Evolutionary conservation across 2,113 vertebrate genomes (phyloP).

Genomic region (Caranx ignobilis): DNA sequence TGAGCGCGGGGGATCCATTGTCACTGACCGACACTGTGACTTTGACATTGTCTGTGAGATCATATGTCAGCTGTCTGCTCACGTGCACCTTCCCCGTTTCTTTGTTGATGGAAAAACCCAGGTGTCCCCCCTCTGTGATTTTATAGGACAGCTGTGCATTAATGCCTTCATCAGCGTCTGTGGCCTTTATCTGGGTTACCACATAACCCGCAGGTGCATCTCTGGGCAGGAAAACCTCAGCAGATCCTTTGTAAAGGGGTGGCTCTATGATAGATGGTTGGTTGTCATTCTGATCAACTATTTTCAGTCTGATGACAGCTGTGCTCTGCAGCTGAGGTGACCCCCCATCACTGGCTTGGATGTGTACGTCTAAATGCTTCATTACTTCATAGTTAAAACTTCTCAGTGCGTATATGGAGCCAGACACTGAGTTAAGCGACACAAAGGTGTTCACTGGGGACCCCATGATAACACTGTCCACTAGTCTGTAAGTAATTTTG

Average conservation of each 20-base stretch:
- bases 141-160: slow-evolving; percentile 92
- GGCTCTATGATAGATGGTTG: slow-evolving; percentile 90
- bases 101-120: slow-evolving; percentile 89
- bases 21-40: slow-evolving; percentile 89
- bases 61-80: slow-evolving; percentile 88
- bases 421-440: slow-evolving; percentile 91
- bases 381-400: slow-evolving; percentile 95
- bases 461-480: slow-evolving; percentile 87
- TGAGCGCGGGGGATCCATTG: slow-evolving; percentile 89
- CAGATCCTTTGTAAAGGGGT: slow-evolving; percentile 88
- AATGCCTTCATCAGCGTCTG: slow-evolving; percentile 90
- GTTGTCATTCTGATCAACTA: slow-evolving; percentile 96
- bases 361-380: slow-evolving; percentile 89
- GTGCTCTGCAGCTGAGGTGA: slow-evolving; percentile 93
- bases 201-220: slow-evolving; percentile 88
- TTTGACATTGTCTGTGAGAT: slow-evolving; percentile 86
- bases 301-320: slow-evolving; percentile 89
- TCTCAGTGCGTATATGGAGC: slow-evolving; percentile 92
- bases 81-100: slow-evolving; percentile 91
- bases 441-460: slow-evolving; percentile 92
- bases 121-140: slow-evolving; percentile 86
- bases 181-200: slow-evolving; percentile 91
- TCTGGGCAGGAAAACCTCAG: slow-evolving; percentile 90
- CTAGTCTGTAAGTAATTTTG: slow-evolving; percentile 89
- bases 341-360: slow-evolving; percentile 93